These are phyloP conservation scores for Pseudopipra pipra DNA, from an alignment of 2,113 vertebrate species.

Conservation along the genomic window DNA sequence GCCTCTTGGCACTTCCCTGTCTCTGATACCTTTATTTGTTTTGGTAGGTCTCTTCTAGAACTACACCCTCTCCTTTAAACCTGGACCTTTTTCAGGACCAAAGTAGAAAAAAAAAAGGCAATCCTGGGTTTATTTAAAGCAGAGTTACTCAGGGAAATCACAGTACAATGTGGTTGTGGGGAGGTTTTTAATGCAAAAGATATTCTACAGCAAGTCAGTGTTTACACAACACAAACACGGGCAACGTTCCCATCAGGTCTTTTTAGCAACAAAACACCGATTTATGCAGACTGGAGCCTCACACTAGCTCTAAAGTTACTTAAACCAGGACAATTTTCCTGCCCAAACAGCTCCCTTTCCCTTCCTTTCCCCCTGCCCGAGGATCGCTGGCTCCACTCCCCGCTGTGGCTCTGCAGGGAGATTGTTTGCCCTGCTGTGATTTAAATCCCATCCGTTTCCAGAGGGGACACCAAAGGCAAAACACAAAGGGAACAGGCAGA, in stretches of 20 bases:
- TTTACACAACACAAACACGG: neutral
- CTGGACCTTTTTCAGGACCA: neutral
- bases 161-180: rapidly evolving
- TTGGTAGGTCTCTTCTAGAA: neutral
- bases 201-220: neutral
- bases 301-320: neutral
- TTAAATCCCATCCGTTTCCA: neutral
- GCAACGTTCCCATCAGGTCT: neutral
- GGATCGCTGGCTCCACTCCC: neutral
- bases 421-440: neutral
- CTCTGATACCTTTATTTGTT: neutral
- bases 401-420: neutral
- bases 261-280: neutral
- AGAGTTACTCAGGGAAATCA: neutral
- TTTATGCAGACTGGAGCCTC: neutral
- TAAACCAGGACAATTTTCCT: neutral
- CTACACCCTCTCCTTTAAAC: neutral
- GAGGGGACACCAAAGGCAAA: neutral
- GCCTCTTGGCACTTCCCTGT: neutral
- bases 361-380: neutral
- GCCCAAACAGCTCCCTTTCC: neutral
- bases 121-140: neutral
- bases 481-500: neutral
- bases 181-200: neutral
- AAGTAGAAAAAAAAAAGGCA: neutral